These are phyloP conservation scores for Drosophila nr. fundita DNA, from an alignment of 2,888 invertebrate genomes.

Conservation along the genomic window DNA sequence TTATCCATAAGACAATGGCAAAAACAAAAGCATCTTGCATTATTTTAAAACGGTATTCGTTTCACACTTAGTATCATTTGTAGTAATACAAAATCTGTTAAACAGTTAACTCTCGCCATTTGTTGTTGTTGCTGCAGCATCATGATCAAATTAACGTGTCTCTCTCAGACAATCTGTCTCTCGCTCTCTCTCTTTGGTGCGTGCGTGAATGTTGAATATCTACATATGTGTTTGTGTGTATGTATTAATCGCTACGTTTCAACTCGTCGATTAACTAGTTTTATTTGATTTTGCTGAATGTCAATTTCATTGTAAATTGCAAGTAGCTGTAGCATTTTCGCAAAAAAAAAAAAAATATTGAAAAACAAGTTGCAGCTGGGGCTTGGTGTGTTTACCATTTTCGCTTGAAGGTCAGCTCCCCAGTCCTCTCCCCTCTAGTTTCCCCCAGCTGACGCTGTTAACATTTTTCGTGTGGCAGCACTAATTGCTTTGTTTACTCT, in stretches of 20 bases:
- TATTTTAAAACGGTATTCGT: conserved; percentile 27
- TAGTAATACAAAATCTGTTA: conserved; percentile 10
- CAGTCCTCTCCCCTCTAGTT: not conserved
- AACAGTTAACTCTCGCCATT: conserved; percentile 19
- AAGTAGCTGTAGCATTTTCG: conserved; percentile 49
- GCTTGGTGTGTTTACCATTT: conserved; percentile 66
- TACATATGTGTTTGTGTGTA: conserved; percentile 5
- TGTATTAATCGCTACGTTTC: conserved; percentile 55
- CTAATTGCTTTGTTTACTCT: conserved; percentile 78
- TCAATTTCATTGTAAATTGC: conserved; percentile 76
- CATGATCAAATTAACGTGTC: conserved; percentile 35
- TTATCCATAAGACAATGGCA: conserved; percentile 12
- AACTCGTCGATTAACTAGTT: conserved; percentile 69
- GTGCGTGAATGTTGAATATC: conserved; percentile 29
- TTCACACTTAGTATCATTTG: conserved; percentile 25
- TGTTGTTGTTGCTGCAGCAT: conserved; percentile 30
- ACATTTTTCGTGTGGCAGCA: conserved; percentile 58
- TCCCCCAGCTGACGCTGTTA: conserved; percentile 1
- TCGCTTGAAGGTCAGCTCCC: conserved; percentile 53
- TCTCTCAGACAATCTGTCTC: conserved; percentile 8
- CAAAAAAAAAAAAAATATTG: conserved; percentile 60
- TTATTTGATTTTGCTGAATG: conserved; percentile 74
- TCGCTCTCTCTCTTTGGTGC: conserved; percentile 13
- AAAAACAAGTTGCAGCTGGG: conserved; percentile 68
- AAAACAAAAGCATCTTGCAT: conserved; percentile 37